Base-by-base conservation (phyloP, 2,797 vertebrate genomes). In the Cossypha heuglini region DNA sequence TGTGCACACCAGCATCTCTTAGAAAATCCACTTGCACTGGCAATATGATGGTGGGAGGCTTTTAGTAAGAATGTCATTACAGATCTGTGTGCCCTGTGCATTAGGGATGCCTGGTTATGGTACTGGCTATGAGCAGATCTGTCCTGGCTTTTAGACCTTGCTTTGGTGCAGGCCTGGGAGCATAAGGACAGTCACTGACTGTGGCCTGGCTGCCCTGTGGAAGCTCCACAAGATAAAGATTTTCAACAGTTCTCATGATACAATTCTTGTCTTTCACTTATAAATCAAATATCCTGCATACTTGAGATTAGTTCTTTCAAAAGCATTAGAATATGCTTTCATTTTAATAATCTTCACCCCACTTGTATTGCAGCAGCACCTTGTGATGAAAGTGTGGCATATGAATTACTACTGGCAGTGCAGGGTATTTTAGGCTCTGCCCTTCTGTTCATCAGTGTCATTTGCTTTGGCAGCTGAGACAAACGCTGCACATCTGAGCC, bases 381-480 rank as follows among this genome's bases (percentile, higher is more conserved):
- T 71, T 68, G 45, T 38, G 38, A 38, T 54, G 69, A 4, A 66
- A 69, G 22, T 33, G 15, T 12, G 43, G 51, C 31, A 15, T 13
- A 13, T 42, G 6, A 59, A 38, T 57, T 59, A 42, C 28, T 76
- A 4, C 24, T 57, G 62, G 3, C 4, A 19, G 49, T 13, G 37
- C 73, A 83, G 59, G 61, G 7, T 20, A 24, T n/a, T 63, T 49
- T 3, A 45, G 43, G 43, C 22, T 26, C 8, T 79, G 40, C 68
- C 90, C 29, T 43, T 31, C 33, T 79, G 42, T 37, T 86, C 73
- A 74, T 46, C 14, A 9, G n/a, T 87, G 74, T 67, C 83, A 77
- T 81, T 94, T 91, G 91, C 78, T 89, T 68, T 84, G 43, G 37
- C 91, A 90, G 51, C 94, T 78, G 71, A 62, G 78, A 81, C 57